These are phyloP conservation scores for Rhipidura dahli DNA, from an alignment of 2,113 vertebrate species.

Conservation along the genomic window DNA sequence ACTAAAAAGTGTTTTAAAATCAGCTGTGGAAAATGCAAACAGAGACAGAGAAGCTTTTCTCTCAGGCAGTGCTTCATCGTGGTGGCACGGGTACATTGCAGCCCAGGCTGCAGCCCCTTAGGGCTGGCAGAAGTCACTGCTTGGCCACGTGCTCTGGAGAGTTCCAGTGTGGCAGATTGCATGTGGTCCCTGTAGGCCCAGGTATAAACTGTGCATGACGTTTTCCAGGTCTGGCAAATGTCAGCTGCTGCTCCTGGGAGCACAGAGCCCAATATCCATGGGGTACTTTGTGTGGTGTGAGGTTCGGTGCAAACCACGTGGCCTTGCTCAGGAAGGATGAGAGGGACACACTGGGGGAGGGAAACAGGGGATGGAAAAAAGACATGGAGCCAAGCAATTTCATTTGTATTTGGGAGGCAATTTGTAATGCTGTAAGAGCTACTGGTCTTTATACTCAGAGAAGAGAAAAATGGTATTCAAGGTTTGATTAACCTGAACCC, in stretches of 20 bases:
- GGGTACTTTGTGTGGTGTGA: fast-evolving
- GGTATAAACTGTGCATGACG: neutral
- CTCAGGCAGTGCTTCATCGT: neutral
- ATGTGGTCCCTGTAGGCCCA: neutral
- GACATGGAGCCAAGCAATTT: neutral
- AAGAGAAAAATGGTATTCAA: neutral
- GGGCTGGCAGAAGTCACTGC: neutral
- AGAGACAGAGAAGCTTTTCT: neutral
- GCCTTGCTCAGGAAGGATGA: neutral
- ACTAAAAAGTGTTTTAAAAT: neutral
- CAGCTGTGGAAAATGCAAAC: neutral
- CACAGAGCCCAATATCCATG: fast-evolving
- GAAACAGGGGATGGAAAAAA: neutral
- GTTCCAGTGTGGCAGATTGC: neutral
- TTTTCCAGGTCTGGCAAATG: neutral
- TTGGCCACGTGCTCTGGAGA: neutral
- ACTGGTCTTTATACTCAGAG: neutral
- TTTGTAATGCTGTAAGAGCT: neutral
- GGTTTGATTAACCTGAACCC: neutral
- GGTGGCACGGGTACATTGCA: fast-evolving
- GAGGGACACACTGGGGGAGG: neutral
- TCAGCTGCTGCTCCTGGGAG: neutral
- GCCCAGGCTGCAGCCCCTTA: neutral
- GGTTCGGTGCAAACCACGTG: neutral
- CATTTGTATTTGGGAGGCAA: neutral